phyloP scores from a whole-genome alignment of 2,113 vertebrate species.

The Calidris pygmaea region DNA sequence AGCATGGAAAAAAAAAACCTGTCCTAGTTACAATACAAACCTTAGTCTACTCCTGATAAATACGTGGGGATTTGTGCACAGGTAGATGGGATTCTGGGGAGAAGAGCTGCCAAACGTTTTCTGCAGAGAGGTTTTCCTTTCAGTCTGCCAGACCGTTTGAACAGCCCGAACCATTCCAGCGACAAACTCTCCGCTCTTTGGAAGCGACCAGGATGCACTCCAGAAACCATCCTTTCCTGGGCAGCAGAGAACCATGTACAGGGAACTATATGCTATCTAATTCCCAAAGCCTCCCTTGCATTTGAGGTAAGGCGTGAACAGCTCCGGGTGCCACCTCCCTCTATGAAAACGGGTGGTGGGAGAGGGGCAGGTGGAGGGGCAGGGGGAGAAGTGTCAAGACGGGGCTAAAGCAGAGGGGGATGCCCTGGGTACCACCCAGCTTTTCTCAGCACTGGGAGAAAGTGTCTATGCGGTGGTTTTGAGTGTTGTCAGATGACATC shows the following conservation, averaged over 20 bases:
- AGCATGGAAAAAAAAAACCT: not conserved
- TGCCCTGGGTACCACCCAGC: not conserved
- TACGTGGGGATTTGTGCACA: not conserved
- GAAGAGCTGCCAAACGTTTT: not conserved
- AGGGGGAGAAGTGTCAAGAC: not conserved
- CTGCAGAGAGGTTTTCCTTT: not conserved
- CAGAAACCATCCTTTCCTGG: not conserved
- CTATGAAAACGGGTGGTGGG: fast-evolving
- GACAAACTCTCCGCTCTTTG: fast-evolving
- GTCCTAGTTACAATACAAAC: not conserved
- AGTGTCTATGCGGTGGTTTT: not conserved
- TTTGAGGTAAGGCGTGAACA: fast-evolving
- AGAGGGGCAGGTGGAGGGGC: not conserved
- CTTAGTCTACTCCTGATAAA: not conserved
- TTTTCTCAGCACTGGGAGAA: not conserved
- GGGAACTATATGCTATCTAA: not conserved
- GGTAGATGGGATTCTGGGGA: not conserved
- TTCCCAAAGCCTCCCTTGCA: not conserved
- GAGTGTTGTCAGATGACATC: not conserved
- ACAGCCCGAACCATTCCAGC: not conserved
- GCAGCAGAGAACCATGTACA: not conserved
- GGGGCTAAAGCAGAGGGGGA: not conserved
- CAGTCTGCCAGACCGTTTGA: not conserved
- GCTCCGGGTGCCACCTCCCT: not conserved
- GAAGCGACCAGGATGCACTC: not conserved